phyloP scores from a whole-genome alignment of 2,113 vertebrate species.

The Salvator merianae region DNA sequence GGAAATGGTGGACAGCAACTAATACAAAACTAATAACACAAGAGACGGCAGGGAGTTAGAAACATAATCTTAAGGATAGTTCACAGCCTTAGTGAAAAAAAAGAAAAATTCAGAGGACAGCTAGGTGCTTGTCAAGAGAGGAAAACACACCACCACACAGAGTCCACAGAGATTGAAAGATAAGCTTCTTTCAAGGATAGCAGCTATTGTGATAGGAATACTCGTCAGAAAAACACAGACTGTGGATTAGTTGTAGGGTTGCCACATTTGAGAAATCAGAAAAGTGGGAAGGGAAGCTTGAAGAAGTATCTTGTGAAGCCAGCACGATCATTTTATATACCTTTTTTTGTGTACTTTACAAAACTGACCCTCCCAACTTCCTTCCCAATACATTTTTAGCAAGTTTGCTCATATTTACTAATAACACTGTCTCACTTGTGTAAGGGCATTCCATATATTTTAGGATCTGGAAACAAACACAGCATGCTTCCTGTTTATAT shows the following conservation, averaged over 20 bases:
- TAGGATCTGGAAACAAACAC: conserved; percentile 31
- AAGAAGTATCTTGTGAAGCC: conserved; percentile 16
- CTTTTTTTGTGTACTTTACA: conserved; percentile 19
- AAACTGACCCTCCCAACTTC: conserved; percentile 22
- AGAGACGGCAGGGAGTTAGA: not conserved
- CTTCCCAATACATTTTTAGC: not conserved
- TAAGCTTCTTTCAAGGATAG: conserved; percentile 38
- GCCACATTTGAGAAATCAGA: not conserved
- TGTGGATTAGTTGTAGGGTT: rapidly evolving
- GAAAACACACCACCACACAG: conserved; percentile 37
- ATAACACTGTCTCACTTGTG: not conserved
- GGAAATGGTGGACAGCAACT: not conserved
- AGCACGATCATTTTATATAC: not conserved
- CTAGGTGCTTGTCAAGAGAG: conserved; percentile 38
- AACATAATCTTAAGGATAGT: conserved; percentile 11
- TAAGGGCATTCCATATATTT: conserved; percentile 19
- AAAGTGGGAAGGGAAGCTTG: conserved; percentile 16
- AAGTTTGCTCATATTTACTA: conserved; percentile 42
- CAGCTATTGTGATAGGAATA: conserved; percentile 17
- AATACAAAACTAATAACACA: conserved; percentile 27
- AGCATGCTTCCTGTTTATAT: not conserved
- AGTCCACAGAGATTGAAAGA: conserved; percentile 40
- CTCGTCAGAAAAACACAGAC: conserved; percentile 55
- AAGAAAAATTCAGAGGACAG: conserved; percentile 45
- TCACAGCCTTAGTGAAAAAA: not conserved